phyloP scores from a whole-genome alignment of 92 coral and sea anemone genomes.

The Porites evermanni region DNA sequence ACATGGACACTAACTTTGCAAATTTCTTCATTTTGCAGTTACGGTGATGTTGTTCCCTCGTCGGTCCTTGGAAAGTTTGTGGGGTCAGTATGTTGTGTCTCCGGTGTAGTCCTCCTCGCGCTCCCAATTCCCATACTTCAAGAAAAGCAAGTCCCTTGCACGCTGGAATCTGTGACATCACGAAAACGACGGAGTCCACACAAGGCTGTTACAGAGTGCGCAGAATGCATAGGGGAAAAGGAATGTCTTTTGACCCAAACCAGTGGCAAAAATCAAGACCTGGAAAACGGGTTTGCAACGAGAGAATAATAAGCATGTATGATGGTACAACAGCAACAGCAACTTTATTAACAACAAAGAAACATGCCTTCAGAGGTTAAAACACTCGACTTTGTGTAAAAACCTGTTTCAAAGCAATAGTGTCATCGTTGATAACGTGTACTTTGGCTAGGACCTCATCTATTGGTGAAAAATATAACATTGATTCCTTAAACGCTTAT shows the following conservation, averaged over 20 bases:
- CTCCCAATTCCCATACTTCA: slow-evolving; percentile 95
- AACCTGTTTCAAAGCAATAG: too few relatives aligned
- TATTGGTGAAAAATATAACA: too few relatives aligned
- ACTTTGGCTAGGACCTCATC: too few relatives aligned
- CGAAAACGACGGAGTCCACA: slow-evolving; percentile 62
- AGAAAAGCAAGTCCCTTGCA: slow-evolving; percentile 95
- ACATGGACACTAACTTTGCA: background rate
- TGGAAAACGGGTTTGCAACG: slow-evolving; percentile 4
- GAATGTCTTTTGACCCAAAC: background rate
- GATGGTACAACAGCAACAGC: too few relatives aligned
- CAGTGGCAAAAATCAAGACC: background rate
- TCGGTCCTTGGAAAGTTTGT: slow-evolving; percentile 90
- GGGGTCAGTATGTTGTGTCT: slow-evolving; percentile 93
- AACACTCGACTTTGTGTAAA: too few relatives aligned
- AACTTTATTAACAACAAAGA: too few relatives aligned
- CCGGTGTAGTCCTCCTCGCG: slow-evolving; percentile 93
- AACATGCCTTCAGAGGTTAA: too few relatives aligned
- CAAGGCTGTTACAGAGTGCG: slow-evolving; percentile 14
- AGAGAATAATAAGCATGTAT: background rate
- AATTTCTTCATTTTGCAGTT: slow-evolving; percentile 44
- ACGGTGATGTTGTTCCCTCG: slow-evolving; percentile 92
- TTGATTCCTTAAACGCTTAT: too few relatives aligned
- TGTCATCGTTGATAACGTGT: too few relatives aligned
- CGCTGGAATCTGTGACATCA: slow-evolving; percentile 87
- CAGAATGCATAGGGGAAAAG: slow-evolving; percentile 24